Conservation (phyloP, 2,888 invertebrate species). For the Chrysotoxum bicinctum region DNA sequence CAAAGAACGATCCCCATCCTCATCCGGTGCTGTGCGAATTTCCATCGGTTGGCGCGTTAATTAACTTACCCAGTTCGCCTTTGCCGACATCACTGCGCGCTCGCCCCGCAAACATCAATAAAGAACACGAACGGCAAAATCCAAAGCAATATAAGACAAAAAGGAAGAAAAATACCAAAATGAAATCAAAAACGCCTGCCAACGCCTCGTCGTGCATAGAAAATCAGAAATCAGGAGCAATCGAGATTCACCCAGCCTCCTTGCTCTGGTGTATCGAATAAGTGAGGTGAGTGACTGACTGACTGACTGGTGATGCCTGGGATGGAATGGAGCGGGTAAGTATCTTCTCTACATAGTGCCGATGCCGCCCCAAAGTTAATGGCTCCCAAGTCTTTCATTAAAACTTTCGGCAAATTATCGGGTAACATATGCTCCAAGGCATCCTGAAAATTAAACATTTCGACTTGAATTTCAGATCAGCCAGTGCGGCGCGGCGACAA, state of each 20-base stretch:
- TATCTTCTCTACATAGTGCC: conserved; percentile 23
- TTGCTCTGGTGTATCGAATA: conserved; percentile 33
- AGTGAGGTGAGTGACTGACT: conserved; percentile 63
- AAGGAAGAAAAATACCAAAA: conserved; percentile 48
- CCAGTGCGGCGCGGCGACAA: conserved; percentile 63
- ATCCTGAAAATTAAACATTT: conserved; percentile 73
- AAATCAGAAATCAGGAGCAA: conserved; percentile 72
- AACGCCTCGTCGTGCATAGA: conserved; percentile 72
- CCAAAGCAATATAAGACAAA: conserved; percentile 38
- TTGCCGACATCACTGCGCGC: not conserved
- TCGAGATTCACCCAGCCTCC: conserved; percentile 51
- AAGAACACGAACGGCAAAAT: conserved; percentile 51
- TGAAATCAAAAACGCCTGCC: conserved; percentile 72
- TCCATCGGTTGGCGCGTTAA: conserved; percentile 69
- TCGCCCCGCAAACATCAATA: conserved; percentile 61
- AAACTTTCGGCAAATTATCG: conserved; percentile 82
- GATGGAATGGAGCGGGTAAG: conserved; percentile 28
- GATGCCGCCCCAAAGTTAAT: conserved; percentile 74
- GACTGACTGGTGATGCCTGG: conserved; percentile 64
- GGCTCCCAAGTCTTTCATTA: conserved; percentile 82
- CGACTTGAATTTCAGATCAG: conserved; percentile 71
- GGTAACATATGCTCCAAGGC: conserved; percentile 80
- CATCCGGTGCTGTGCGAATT: conserved; percentile 54
- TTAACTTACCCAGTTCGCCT: conserved; percentile 62
- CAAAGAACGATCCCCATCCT: conserved; percentile 5